A percentile compares a stretch with the other conserved stretches of the same genome.
Evolutionary conservation across 2,888 invertebrate species (phyloP).

Genomic region (Agonopterix alstromeriana): DNA sequence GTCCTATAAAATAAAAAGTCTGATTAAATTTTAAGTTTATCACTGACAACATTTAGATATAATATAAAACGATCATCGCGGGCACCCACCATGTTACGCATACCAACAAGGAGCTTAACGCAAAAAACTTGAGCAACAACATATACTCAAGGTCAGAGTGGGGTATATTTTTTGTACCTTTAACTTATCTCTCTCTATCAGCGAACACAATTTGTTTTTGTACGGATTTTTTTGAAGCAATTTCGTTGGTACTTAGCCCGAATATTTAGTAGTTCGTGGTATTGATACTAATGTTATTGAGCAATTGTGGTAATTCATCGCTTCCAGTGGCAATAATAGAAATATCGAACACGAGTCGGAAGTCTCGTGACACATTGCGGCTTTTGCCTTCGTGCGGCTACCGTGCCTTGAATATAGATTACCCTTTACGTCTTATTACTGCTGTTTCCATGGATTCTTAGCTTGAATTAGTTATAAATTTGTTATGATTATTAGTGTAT

Average conservation of each 20-base stretch:
- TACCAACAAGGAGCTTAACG: constrained; percentile 3
- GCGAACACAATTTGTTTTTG: constrained; percentile 1
- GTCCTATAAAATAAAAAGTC: too few relatives aligned
- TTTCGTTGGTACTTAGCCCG: constrained; percentile 1
- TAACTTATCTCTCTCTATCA: constrained; percentile 3
- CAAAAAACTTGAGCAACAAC: constrained; percentile 4
- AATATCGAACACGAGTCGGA: constrained; percentile 59
- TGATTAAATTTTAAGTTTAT: too few relatives aligned
- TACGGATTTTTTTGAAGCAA: background rate
- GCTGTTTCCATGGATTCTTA: constrained; percentile 28
- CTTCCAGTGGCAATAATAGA: constrained; percentile 46
- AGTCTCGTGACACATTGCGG: constrained; percentile 58
- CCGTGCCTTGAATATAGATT: constrained; percentile 54
- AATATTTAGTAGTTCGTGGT: too few relatives aligned
- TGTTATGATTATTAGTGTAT: background rate
- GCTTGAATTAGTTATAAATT: background rate
- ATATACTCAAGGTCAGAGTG: constrained; percentile 5
- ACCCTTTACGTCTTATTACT: constrained; percentile 34
- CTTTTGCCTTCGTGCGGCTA: constrained; percentile 55
- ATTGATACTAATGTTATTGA: too few relatives aligned
- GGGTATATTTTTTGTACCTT: constrained; percentile 5
- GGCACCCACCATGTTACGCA: constrained; percentile 9
- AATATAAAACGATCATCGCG: too few relatives aligned
- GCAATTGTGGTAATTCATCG: too few relatives aligned
- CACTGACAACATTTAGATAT: too few relatives aligned